Percentiles rank a stretch among this genome's conserved stretches.
Evolutionary conservation across 1,140 invertebrate species (phyloP).

Genomic region (Aphis gossypii): DNA sequence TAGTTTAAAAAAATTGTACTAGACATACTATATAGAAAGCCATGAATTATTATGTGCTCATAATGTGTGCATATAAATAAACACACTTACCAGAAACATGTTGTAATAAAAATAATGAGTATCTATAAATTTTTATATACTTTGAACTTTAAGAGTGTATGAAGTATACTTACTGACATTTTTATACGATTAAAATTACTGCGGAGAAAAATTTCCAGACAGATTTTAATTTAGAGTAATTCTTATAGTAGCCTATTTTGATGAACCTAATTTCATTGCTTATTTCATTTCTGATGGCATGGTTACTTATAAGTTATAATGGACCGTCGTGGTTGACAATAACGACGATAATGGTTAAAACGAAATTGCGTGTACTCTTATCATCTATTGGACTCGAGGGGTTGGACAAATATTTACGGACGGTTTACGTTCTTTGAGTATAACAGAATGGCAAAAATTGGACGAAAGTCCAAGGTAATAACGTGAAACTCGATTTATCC

Average conservation of each 20-base stretch:
- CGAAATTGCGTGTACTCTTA: background rate
- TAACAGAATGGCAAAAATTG: slow-evolving; percentile 16
- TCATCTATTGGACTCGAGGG: slow-evolving; percentile 24
- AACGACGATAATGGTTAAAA: background rate
- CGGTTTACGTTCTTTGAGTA: background rate
- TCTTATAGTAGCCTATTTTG: background rate
- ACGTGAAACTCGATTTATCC: slow-evolving; percentile 25
- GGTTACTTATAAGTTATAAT: background rate
- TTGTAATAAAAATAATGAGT: background rate
- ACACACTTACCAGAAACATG: background rate
- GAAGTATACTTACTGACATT: too few species aligned
- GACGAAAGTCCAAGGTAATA: slow-evolving; percentile 22
- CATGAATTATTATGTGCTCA: too few species aligned
- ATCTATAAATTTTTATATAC: background rate
- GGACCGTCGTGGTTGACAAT: background rate
- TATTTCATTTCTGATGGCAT: slow-evolving; percentile 5
- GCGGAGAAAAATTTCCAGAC: background rate
- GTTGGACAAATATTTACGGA: slow-evolving; percentile 22
- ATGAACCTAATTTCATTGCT: background rate
- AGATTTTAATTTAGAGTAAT: background rate
- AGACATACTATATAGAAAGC: background rate
- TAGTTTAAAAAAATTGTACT: background rate
- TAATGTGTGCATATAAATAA: background rate
- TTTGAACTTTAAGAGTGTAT: too few species aligned
- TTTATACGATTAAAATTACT: background rate